A percentile compares a stretch with the other conserved stretches of the same genome.
Conservation (phyloP, 2,888 invertebrate genomes). For the Euspilapteryx auroguttella region DNA sequence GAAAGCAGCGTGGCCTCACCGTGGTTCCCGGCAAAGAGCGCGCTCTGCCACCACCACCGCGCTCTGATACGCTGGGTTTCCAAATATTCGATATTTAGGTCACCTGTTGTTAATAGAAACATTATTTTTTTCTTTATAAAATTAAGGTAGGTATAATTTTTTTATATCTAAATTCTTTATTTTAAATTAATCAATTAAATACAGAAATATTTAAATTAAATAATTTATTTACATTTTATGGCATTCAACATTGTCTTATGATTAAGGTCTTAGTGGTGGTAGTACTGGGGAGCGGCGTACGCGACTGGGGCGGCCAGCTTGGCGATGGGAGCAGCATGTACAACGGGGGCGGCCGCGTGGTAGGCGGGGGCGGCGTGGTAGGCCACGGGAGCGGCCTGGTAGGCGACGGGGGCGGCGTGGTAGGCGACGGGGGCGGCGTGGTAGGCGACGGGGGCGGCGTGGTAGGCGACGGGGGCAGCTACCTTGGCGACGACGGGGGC, state of each 20-base stretch:
- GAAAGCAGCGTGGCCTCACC: constrained; percentile 32
- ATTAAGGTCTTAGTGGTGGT: background rate
- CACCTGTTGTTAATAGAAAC: too few species aligned
- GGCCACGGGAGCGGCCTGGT: constrained; percentile 11
- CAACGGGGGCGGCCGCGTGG: constrained; percentile 9
- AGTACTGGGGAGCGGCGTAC: constrained; percentile 13
- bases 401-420: constrained; percentile 10
- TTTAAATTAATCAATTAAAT: background rate
- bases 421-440: constrained; percentile 13
- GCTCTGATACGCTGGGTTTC: constrained; percentile 26
- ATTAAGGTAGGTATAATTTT: too few species aligned
- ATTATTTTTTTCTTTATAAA: too few species aligned
- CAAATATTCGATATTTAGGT: constrained; percentile 36
- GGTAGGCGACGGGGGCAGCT: constrained; percentile 11
- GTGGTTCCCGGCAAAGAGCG: constrained; percentile 35
- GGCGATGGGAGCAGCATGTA: constrained; percentile 8
- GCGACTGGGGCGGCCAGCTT: constrained; percentile 9
- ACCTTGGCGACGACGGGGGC: constrained; percentile 7
- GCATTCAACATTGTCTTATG: background rate
- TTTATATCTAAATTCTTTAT: background rate
- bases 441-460: constrained; percentile 10
- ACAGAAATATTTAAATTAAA: background rate
- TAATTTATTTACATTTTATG: background rate
- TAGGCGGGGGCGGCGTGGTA: constrained; percentile 10
- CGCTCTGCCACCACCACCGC: constrained; percentile 25